Base-by-base conservation (phyloP, 2,113 vertebrate genomes). In the Indicator maculatus region DNA sequence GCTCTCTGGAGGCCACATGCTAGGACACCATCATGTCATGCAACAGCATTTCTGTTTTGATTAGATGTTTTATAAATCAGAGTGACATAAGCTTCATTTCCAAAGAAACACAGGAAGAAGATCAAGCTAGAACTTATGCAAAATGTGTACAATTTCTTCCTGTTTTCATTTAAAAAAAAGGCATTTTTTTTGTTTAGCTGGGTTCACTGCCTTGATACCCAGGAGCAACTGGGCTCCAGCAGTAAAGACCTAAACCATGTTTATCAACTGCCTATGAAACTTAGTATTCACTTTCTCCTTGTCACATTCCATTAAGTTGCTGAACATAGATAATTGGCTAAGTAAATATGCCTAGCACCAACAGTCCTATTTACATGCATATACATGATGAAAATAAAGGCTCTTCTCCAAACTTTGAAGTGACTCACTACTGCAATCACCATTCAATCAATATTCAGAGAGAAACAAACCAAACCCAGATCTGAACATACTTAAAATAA, bases 401-500 rank as follows among this genome's bases (percentile, higher is more conserved):
- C 75, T 86, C 79, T 89, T 93, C 79, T 92, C 44, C 82, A 89
- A 56, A 77, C 60, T 90, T 90, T 16, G 16, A 45, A 67, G 58
- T 58, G 71, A 86, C 60, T 89, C 56, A 60, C 20, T 83, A 63
- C 56, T 55, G 64, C 65, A 88, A 61, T 39, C 84, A 85, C 30
- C 41, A 78, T 53, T 83, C 80, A 91, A 74, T 90, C 91, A 89
- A 91, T 88, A 83, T 71, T 83, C 89, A 67, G 73, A 80, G 56
- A 74, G 50, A 59, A 93, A 80, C 18, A 86, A 91, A 89, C 31
- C 18, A 20, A 89, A 93, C 36, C 30, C 84, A 93, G 82, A 55
- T 28, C 74, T 4, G 30, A 92, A 85, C 23, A 39, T 16, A 70
- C 4, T 69, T 45, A 71, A 72, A 89, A 59, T 31, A 47, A 83